These are phyloP conservation scores for Megaptera novaeangliae DNA, from an alignment of 2,113 vertebrate species.

Conservation along the genomic window DNA sequence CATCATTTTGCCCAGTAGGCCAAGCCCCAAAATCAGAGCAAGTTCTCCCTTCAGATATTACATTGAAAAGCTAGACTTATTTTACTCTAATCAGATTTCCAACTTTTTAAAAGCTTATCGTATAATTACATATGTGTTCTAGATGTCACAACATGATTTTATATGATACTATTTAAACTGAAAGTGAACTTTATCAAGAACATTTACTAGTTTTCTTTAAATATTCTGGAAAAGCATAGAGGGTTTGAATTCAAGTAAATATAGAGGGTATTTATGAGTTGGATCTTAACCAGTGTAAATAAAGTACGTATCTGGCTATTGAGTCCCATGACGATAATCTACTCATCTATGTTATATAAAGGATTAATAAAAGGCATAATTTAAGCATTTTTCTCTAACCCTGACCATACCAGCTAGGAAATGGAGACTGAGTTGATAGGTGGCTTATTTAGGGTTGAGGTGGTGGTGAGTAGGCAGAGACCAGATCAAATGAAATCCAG, in stretches of 20 bases:
- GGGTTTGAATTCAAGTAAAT: not conserved
- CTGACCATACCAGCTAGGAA: not conserved
- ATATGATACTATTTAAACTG: not conserved
- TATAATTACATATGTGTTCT: not conserved
- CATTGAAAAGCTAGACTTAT: slow-evolving; percentile 9
- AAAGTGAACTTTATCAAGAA: slow-evolving; percentile 15
- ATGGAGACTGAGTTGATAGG: not conserved
- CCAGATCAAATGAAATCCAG: not conserved
- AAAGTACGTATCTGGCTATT: not conserved
- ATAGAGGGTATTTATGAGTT: not conserved
- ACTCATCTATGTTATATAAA: not conserved
- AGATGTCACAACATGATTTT: not conserved
- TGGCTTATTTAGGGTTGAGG: not conserved
- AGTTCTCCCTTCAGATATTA: slow-evolving; percentile 53
- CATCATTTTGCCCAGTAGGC: slow-evolving; percentile 58
- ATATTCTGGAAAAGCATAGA: not conserved
- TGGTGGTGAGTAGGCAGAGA: not conserved
- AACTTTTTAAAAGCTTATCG: not conserved
- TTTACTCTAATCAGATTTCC: not conserved
- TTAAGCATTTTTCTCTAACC: not conserved
- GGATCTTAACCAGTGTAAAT: not conserved
- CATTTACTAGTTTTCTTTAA: not conserved
- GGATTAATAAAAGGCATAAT: not conserved
- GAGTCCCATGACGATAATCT: not conserved
- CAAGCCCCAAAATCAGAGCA: not conserved